Percentiles rank a stretch among this genome's conserved stretches.
Conservation (phyloP, 2,113 vertebrate genomes). For the Protobothrops flavoviridis region DNA sequence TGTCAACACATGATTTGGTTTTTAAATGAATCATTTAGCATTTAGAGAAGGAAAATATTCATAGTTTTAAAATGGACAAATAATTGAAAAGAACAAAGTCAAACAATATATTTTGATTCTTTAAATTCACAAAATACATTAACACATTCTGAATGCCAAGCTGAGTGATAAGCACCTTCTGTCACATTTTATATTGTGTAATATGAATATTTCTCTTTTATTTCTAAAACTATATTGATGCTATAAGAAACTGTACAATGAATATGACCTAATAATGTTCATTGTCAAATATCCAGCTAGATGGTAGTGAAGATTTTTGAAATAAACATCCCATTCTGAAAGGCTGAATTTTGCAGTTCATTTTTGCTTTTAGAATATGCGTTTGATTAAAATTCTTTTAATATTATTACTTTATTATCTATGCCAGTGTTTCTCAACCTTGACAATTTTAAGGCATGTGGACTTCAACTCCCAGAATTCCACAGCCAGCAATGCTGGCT, state of each 20-base stretch:
- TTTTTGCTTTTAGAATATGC: not conserved
- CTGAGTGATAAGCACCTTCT: not conserved
- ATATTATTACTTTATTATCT: slow-evolving; percentile 11
- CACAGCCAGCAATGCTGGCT: too few species aligned
- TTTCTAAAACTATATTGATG: not conserved
- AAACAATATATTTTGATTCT: slow-evolving; percentile 8
- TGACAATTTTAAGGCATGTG: too few species aligned
- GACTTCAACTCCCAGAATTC: too few species aligned
- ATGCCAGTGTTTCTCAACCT: not conserved
- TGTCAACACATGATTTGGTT: not conserved
- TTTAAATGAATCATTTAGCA: slow-evolving; percentile 25
- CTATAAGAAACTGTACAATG: not conserved
- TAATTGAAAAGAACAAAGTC: not conserved
- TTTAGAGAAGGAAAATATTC: not conserved
- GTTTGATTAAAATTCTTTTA: not conserved
- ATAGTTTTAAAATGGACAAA: not conserved
- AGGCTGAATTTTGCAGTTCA: accelerated
- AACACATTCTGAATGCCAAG: not conserved
- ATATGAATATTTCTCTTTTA: not conserved
- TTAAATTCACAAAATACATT: not conserved
- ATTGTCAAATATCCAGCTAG: not conserved
- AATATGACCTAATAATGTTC: not conserved
- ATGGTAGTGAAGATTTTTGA: not conserved
- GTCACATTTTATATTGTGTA: not conserved
- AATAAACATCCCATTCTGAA: not conserved